Evolutionary conservation across 2,888 invertebrate species (phyloP).

Genomic region (Fragum fragum): DNA sequence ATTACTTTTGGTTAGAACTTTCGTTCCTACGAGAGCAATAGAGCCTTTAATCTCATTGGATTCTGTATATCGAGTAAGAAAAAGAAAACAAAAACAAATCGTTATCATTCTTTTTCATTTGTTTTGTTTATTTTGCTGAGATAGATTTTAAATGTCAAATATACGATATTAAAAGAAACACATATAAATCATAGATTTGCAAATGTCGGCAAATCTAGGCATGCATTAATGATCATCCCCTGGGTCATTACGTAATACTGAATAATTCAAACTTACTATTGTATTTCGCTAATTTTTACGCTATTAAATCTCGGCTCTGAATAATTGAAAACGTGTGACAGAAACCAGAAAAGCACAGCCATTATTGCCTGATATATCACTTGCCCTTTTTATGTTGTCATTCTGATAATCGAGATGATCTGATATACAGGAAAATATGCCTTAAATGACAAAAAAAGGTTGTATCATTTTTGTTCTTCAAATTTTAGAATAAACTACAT

Average conservation of each 20-base stretch:
- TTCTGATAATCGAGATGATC: too few relatives aligned
- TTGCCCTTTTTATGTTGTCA: background rate
- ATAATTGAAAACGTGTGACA: conserved; percentile 21
- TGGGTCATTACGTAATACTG: background rate
- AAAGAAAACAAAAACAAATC: too few relatives aligned
- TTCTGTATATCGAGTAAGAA: too few relatives aligned
- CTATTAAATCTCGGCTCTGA: conserved; percentile 22
- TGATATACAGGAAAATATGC: too few relatives aligned
- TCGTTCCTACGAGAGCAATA: too few relatives aligned
- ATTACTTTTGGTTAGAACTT: too few relatives aligned
- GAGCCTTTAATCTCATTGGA: too few relatives aligned
- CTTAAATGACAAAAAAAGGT: too few relatives aligned
- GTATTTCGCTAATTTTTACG: conserved; percentile 6
- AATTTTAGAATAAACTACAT: too few relatives aligned
- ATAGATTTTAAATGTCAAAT: background rate
- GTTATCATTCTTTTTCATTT: too few relatives aligned
- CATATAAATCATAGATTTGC: background rate
- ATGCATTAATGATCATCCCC: conserved; percentile 10
- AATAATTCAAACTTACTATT: conserved; percentile 9
- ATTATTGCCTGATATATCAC: background rate
- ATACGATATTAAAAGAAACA: background rate
- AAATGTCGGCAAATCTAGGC: conserved; percentile 13
- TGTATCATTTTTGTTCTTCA: too few relatives aligned
- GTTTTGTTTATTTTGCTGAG: too few relatives aligned
- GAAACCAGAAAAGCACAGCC: background rate